Base-by-base conservation (phyloP, 37 sponge, comb jelly and placozoan genomes). In the Theonella swinhoei region DNA sequence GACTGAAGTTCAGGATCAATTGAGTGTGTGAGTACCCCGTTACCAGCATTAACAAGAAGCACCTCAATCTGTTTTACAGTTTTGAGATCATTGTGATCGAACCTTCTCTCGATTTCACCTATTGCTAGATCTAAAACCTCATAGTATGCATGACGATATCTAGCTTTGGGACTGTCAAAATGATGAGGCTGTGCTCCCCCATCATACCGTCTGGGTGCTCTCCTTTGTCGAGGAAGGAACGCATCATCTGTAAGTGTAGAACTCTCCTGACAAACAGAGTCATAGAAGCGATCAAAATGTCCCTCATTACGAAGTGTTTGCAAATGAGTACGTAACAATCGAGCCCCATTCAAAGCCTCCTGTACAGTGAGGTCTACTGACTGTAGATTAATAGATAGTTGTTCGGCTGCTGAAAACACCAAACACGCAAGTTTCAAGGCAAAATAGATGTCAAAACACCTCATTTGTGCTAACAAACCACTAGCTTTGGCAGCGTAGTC, bases 401-500 rank as follows among this genome's bases (percentile, higher is more conserved):
- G 78, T 22, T 78, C 78, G 63, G 78, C 64, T 34, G 78, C 78
- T 36, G 73, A 58, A 40, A 83, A 86, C 22, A 86, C 17, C 47
- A 86, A 14, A 14, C 14, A 47, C 11, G 54, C 54, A 17, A 47
- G 54, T 47, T 47, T 47, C 7, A 70, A 32, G 1, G 83, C 83
- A 83, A 91, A 90, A 29, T 43, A 88, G 8, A 36, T 70, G 37
- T 70, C 72, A 70, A 70, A 70, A 30, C 32, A 33, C 3, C 32
- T 36, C 72, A 70, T 70, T 36, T 70, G 25, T 70, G 72, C 25
- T 26, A 37, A 32, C 72, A 81, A 70, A 4, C 80, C 80, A 40
- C 66, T 69, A 4, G 39, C 89, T 63, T 89, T 89, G 17, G 85
- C 77, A 65, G 85, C 85, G 39, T 84, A 84, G 39, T 84, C 85